Evolutionary conservation across 53 echinoderm and acorn worm genomes (phyloP), one percentile per base, ranked within the genome.

Genomic region (Patiria pectinifera): DNA sequence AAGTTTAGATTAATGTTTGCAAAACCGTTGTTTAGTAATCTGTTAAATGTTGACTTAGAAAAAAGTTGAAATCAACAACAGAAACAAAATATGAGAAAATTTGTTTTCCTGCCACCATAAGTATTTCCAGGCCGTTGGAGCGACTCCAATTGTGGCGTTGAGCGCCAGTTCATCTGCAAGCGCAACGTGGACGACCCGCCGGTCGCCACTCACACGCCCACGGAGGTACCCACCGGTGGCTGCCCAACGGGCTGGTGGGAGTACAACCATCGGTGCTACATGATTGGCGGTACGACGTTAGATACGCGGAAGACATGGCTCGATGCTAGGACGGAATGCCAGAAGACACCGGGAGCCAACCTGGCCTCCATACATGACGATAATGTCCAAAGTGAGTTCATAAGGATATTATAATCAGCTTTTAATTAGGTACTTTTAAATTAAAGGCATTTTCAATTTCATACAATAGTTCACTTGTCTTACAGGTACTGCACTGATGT

Each of bases 61-160:
- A 70, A 70, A 70, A 35, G 35, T 35, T 35, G 35, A 35, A 35
- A 35, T 35, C 35, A 35, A 35, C 35, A 35, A 35, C 35, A 35
- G 35, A 35, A 35, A 35, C 35, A 70, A 70, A 70, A 14, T 70
- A 70, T 16, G 70, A 19, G 70, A 5, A 19, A 19, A 70, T 35
- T 35, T 35, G 16, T 21, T 19, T 70, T 18, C 21, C 21, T 70
- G 70, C 70, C 19, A 5, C 4, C 0, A 16, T 15, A 14, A 19
- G 70, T 18, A 16, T 18, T 18, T 19, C 70, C 70, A 19, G 90
- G 90, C 72, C 84, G 85, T 62, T 95, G 95, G 95, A 92, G 87
- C 62, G 95, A 95, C 80, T 82, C 48, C 24, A 95, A 94, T 72
- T 95, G 95, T 92, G 95, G 95, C 11, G 58, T 92, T 47, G 82